Conservation (phyloP, 2,113 vertebrate species). For the Vulpes ferrilata region DNA sequence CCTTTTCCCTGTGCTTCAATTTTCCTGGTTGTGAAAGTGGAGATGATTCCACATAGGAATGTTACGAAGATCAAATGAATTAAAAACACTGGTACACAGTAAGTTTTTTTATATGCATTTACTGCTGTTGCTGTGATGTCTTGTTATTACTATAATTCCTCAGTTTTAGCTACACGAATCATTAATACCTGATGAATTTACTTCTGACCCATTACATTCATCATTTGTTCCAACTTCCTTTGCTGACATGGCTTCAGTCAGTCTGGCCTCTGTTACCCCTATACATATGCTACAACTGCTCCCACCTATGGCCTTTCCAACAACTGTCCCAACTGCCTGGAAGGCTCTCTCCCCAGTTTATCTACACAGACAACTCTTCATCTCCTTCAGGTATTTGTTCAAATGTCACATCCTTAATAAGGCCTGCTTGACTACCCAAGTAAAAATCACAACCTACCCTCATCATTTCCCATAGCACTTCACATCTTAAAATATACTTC, state of each 20-base stretch:
- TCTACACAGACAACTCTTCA: background rate
- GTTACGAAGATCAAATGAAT: constrained; percentile 33
- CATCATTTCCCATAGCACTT: background rate
- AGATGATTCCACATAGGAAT: background rate
- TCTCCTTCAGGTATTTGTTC: background rate
- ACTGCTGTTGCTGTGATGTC: background rate
- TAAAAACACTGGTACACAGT: constrained; percentile 15
- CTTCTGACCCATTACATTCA: background rate
- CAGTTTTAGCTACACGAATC: background rate
- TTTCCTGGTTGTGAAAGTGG: constrained; percentile 7
- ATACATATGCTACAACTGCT: background rate
- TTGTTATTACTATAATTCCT: background rate
- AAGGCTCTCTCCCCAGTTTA: background rate
- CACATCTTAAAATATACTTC: background rate
- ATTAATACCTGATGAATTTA: background rate
- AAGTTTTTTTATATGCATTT: background rate
- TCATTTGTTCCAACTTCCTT: background rate
- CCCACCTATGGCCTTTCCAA: background rate
- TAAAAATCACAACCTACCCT: background rate
- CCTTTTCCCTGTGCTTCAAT: constrained; percentile 20
- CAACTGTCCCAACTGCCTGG: background rate
- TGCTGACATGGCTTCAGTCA: background rate
- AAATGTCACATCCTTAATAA: constrained; percentile 44
- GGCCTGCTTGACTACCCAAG: background rate
- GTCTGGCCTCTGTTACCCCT: background rate